Evolutionary conservation across 2,888 invertebrate genomes (phyloP), one percentile per base, ranked within the genome.

Genomic region (Anthrax anthrax): DNA sequence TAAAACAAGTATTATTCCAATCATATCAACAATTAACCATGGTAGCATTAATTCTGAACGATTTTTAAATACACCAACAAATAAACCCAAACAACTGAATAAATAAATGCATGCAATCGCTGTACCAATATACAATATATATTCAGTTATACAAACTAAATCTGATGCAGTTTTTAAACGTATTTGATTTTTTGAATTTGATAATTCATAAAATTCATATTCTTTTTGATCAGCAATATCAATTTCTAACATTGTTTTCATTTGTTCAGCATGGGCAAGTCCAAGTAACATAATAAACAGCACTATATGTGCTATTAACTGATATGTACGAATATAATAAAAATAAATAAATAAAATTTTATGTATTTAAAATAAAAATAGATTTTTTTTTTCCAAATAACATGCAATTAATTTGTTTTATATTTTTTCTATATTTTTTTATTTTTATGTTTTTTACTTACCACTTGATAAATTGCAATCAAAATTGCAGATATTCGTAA

Each of bases 181-280:
- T 47, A 62, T 50, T 47, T 65, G 61, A 50, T 67, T 67, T 47
- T 62, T 57, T 39, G 61, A 60, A 12, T 59, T 47, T 5, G 49
- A 57, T 58, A 63, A 58, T 36, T 61, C 64, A 37, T 67, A 67
- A 51, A 62, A 66, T 37, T 52, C 51, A 4, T 63, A 64, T 36
- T 67, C 65, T 51, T 63, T 63, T 47, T 69, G 66, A 54, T 69
- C 68, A 48, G 62, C 53, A 50, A 67, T 67, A 47, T 69, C 68
- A 52, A 63, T 50, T 14, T 60, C 60, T 6, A 69, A 55, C 51
- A 67, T 59, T 13, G 60, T 58, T 43, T 63, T 61, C 59, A 66
- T 66, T 57, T 69, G 62, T 47, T 67, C 67, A 27, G 66, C 66
- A 54, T 69, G 68, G 1, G 65, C 63, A 43, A 68, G 51, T 12